phyloP scores from a whole-genome alignment of 2,797 vertebrate genomes.

The Gila robusta region DNA sequence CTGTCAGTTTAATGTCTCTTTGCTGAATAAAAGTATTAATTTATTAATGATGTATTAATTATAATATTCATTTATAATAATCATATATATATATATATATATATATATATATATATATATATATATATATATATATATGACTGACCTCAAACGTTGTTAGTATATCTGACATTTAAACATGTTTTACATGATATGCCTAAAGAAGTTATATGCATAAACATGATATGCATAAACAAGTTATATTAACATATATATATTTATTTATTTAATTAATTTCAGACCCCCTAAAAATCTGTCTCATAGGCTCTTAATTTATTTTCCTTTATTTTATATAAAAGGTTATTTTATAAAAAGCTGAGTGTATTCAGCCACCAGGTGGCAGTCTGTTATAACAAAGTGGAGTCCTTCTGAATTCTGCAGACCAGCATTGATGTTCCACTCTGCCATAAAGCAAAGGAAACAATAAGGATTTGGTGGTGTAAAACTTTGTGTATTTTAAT shows the following conservation, averaged over 20 bases:
- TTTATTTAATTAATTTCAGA: too few relatives aligned
- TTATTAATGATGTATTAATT: too few relatives aligned
- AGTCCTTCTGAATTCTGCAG: neutral
- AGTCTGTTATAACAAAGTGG: slow-evolving; percentile 19
- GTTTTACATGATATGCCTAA: too few relatives aligned
- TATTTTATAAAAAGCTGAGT: neutral
- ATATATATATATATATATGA: neutral
- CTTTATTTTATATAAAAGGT: neutral
- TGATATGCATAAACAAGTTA: too few relatives aligned
- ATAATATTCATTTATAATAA: too few relatives aligned
- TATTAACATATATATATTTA: too few relatives aligned
- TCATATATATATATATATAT: too few relatives aligned
- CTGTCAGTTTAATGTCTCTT: neutral
- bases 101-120: too few relatives aligned
- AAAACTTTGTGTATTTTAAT: neutral
- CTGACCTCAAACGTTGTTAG: neutral
- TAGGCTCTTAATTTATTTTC: too few relatives aligned
- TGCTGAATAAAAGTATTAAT: neutral
- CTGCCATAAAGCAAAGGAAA: neutral
- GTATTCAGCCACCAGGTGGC: slow-evolving; percentile 49
- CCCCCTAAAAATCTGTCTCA: too few relatives aligned
- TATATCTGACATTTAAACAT: neutral
- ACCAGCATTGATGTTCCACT: neutral
- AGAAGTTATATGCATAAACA: too few relatives aligned
- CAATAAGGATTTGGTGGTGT: neutral